These are phyloP conservation scores for Thereva nobilitata DNA, from an alignment of 2,888 invertebrate species.

Conservation along the genomic window DNA sequence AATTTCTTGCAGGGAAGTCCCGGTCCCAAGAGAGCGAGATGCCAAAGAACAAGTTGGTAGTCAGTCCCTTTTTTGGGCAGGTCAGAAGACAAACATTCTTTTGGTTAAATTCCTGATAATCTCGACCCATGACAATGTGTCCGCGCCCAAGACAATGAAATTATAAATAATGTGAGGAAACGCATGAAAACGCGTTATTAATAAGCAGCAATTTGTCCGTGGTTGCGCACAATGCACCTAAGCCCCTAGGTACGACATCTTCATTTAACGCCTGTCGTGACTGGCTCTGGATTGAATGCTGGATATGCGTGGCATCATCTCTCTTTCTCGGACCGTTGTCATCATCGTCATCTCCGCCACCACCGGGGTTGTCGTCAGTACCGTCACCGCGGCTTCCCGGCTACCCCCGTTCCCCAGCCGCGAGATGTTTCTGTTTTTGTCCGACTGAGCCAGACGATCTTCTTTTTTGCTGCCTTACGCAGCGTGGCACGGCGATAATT, in stretches of 20 bases:
- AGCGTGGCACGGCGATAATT: constrained; percentile 34
- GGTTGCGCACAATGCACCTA: constrained; percentile 2
- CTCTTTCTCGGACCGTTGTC: constrained; percentile 25
- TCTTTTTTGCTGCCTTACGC: too few species aligned
- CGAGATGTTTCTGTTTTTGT: too few species aligned
- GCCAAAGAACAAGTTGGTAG: constrained; percentile 3
- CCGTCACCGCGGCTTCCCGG: constrained; percentile 10
- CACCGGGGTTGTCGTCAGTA: constrained; percentile 6
- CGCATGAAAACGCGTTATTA: constrained; percentile 28
- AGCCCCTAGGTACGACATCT: constrained; percentile 14
- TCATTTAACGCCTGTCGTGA: constrained; percentile 12
- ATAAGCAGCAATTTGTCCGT: constrained; percentile 28
- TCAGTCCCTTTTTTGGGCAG: constrained; percentile 1
- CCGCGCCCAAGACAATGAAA: constrained; percentile 30
- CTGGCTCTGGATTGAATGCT: background rate
- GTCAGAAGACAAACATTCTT: background rate
- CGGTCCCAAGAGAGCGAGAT: background rate
- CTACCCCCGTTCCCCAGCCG: background rate
- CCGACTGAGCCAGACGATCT: too few species aligned
- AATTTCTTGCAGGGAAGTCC: constrained; percentile 34
- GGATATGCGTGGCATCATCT: constrained; percentile 8
- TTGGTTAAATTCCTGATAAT: constrained; percentile 10
- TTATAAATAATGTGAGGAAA: constrained; percentile 33
- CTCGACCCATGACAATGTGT: constrained; percentile 10
- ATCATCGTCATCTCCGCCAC: constrained; percentile 26